These are phyloP conservation scores for Junonia oenone DNA, from an alignment of 2,888 invertebrate species.

Conservation along the genomic window DNA sequence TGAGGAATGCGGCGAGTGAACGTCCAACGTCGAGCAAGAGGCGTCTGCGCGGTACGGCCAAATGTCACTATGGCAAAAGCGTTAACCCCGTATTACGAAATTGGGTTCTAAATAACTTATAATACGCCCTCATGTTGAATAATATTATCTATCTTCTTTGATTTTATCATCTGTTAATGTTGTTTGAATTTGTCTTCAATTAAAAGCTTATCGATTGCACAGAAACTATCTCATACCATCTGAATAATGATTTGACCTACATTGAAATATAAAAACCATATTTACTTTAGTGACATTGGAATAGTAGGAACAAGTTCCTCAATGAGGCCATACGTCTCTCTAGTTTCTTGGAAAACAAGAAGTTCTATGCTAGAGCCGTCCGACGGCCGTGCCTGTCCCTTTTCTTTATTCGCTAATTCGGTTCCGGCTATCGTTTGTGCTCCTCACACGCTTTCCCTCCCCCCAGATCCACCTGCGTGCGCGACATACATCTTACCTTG, in stretches of 20 bases:
- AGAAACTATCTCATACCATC: not conserved
- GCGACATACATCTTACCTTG: slow-evolving; percentile 63
- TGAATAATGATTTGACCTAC: slow-evolving; percentile 8
- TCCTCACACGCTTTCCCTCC: slow-evolving; percentile 49
- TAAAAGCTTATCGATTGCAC: not conserved
- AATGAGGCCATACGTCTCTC: slow-evolving; percentile 53
- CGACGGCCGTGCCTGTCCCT: slow-evolving; percentile 50
- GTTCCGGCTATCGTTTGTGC: slow-evolving; percentile 51
- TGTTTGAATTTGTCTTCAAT: not conserved
- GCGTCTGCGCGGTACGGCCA: slow-evolving; percentile 30
- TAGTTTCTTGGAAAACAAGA: slow-evolving; percentile 61
- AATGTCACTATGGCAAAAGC: slow-evolving; percentile 65
- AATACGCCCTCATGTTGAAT: not conserved
- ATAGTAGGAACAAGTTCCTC: slow-evolving; percentile 43
- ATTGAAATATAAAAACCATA: slow-evolving; percentile 19
- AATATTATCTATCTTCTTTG: not conserved
- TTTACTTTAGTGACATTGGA: slow-evolving; percentile 32
- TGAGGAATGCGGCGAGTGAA: slow-evolving; percentile 68
- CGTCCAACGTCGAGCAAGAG: slow-evolving; percentile 43
- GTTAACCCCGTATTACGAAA: slow-evolving; percentile 42
- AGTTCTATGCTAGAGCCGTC: slow-evolving; percentile 57
- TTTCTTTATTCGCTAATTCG: slow-evolving; percentile 48
- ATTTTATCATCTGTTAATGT: not conserved
- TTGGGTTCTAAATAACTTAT: not conserved
- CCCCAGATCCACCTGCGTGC: slow-evolving; percentile 59